Percentiles rank a stretch among this genome's conserved stretches.
phyloP scores from a whole-genome alignment of 2,113 vertebrate species.

The Notothenia rossii region DNA sequence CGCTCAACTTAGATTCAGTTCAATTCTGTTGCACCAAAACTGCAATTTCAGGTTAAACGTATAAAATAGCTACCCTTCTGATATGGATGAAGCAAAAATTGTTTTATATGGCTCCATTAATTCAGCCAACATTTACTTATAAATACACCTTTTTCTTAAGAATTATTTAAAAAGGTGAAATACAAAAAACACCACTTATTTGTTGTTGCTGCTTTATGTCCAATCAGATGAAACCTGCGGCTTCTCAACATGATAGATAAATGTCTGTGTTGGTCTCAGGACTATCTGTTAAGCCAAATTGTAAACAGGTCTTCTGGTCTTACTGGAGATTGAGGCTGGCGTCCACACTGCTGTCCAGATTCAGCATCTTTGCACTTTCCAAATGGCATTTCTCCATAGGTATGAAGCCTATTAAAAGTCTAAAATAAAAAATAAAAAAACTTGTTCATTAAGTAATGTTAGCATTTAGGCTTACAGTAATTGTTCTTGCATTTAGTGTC shows the following conservation, averaged over 20 bases:
- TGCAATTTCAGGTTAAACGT: no score
- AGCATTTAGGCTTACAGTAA: neutral
- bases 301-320: conserved; percentile 1
- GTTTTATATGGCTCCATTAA: no score
- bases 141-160: no score
- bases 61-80: no score
- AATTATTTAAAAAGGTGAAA: no score
- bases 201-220: neutral
- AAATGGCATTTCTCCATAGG: conserved; percentile 71
- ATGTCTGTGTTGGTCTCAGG: neutral
- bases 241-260: no score
- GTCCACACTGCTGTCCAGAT: no score
- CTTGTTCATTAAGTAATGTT: neutral
- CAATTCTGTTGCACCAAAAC: no score
- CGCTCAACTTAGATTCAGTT: no score
- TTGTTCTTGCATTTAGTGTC: neutral
- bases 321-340: conserved; percentile 68
- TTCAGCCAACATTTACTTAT: no score
- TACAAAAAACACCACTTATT: neutral
- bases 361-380: conserved; percentile 41
- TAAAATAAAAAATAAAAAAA: conserved; percentile 18
- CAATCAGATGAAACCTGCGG: no score
- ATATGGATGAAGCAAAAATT: no score
- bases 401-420: conserved; percentile 48
- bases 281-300: neutral